Conservation (phyloP, 2,113 vertebrate species). For the Hyla sarda region DNA sequence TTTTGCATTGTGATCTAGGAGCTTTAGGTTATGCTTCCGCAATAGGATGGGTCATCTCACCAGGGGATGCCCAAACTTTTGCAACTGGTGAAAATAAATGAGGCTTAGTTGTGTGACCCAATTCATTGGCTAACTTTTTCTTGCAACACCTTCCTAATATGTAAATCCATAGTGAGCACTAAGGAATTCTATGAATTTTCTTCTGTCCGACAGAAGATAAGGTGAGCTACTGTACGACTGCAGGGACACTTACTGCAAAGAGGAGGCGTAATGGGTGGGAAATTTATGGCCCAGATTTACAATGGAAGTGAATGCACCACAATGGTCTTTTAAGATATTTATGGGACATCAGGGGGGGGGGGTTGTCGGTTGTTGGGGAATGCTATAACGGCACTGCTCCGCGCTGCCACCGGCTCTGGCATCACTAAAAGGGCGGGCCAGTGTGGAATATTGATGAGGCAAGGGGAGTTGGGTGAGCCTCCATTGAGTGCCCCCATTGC, state of each 20-base stretch:
- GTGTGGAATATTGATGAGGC: too few species aligned
- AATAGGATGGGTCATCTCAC: background rate
- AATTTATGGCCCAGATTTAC: too few species aligned
- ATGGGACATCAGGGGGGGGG: too few species aligned
- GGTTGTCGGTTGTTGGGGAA: too few species aligned
- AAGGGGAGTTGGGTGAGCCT: too few species aligned
- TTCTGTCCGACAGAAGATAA: background rate
- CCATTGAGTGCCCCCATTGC: too few species aligned
- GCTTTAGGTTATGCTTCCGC: background rate
- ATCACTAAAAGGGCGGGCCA: too few species aligned
- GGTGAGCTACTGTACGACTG: background rate
- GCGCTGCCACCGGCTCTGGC: too few species aligned
- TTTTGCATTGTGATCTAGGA: background rate
- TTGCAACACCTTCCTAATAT: background rate
- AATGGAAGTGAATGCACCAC: too few species aligned
- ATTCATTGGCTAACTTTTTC: background rate
- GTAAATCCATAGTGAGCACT: background rate
- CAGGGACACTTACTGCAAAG: background rate
- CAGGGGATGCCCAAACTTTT: background rate
- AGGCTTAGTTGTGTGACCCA: background rate
- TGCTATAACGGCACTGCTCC: too few species aligned
- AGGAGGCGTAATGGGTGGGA: too few species aligned
- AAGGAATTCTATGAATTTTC: conserved; percentile 28
- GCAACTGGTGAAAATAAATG: background rate
- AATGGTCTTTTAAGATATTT: too few species aligned